Base-by-base conservation (phyloP, 1,140 invertebrate species). In the Cotesia typhae region DNA sequence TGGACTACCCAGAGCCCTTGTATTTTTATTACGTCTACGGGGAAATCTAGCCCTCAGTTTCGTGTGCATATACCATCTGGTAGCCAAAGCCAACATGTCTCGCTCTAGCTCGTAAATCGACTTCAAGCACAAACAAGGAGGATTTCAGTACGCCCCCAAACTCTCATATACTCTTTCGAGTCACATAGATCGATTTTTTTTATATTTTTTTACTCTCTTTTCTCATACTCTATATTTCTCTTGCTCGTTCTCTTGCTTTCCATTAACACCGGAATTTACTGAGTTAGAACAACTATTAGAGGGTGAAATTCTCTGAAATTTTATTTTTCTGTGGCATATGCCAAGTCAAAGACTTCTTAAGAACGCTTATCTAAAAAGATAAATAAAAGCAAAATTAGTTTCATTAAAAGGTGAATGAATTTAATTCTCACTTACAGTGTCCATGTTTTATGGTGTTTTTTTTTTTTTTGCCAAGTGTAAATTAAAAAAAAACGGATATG, bases 21-120 rank as follows among this genome's bases (percentile, higher is more conserved):
- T 79, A 81, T 82, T 82, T 83, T 82, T 84, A 82, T 78, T 82
- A 74, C 76, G 81, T 81, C 81, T 80, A 81, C 75, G 75, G 81
- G 80, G 80, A 82, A 83, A 83, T 83, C 80, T 80, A 82, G 74
- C 72, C 71, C 74, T 72, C 63, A 71, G 35, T 73, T 63, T 67
- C 52, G 61, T 73, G 57, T 64, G 73, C 60, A 71, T 74, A 73
- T 76, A 76, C 77, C 81, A 83, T 83, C 82, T 84, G 82, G 77
- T 78, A 75, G 78, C 77, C 74, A 77, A 77, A 72, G 64, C 71
- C 71, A 60, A 72, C 55, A 47, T 72, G 71, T 72, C 66, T 61
- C 64, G 71, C 47, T 71, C 52, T 41, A 7, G 64, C 71, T 72
- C 71, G 71, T 72, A 72, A 72, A 72, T 72, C 71, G 71, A 67